Percentiles rank a stretch among this genome's conserved stretches.
Conservation (phyloP, 2,888 invertebrate genomes). For the Thera obeliscata region DNA sequence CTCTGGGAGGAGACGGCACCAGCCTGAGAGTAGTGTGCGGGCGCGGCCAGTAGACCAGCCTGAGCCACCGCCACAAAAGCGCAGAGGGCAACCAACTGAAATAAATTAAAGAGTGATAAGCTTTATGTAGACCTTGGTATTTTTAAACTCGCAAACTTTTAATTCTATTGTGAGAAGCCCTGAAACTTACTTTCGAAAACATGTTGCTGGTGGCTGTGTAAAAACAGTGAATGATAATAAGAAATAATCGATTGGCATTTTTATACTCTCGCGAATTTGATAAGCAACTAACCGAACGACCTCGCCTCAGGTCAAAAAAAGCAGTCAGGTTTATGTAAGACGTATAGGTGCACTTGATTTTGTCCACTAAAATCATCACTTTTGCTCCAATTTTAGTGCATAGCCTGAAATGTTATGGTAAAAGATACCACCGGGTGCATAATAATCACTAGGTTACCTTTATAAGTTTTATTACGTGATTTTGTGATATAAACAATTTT, state of each 20-base stretch:
- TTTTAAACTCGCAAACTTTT: not conserved
- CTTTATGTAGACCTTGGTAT: not conserved
- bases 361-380: conserved; percentile 35
- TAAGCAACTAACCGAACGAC: conserved; percentile 47
- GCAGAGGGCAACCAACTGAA: conserved; percentile 56
- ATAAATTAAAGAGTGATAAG: conserved; percentile 13
- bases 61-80: conserved; percentile 50
- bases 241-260: conserved; percentile 41
- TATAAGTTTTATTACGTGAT: too few species aligned
- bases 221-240: conserved; percentile 50
- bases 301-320: conserved; percentile 55
- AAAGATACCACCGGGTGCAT: too few species aligned
- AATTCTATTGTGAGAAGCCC: not conserved
- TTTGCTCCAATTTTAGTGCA: too few species aligned
- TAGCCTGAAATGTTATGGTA: too few species aligned
- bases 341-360: conserved; percentile 3
- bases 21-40: conserved; percentile 67
- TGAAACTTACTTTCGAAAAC: conserved; percentile 65
- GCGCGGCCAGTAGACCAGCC: conserved; percentile 55
- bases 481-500: too few species aligned
- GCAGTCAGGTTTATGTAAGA: conserved; percentile 24
- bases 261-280: conserved; percentile 48
- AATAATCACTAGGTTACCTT: too few species aligned
- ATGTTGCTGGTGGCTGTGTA: conserved; percentile 57
- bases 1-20: conserved; percentile 67